Base-by-base conservation (phyloP, 2,797 vertebrate species). In the Sebastes aleutianus region DNA sequence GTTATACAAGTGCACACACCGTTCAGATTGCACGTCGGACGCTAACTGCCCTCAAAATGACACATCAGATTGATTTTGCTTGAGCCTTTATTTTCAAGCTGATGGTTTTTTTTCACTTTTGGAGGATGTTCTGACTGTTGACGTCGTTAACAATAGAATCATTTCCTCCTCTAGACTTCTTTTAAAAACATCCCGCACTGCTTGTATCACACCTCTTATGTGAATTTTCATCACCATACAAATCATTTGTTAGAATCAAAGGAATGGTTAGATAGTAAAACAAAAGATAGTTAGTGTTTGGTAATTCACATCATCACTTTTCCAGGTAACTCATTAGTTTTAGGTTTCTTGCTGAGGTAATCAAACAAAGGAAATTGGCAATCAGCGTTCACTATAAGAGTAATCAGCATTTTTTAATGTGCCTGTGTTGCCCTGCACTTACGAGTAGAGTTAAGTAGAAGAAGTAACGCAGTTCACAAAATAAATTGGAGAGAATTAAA, bases 1-100 rank as follows among this genome's bases (percentile, higher is more conserved):
- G 94, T 93, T 92, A 86, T 90, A 93, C 89, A 92, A 94, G 91
- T 65, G 86, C 89, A 86, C 91, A 90, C 85, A 84, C 65, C 22
- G 78, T 79, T 90, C 86, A 78, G 85, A 90, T 88, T 85, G 86
- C 82, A 88, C 86, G 83, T 82, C 59, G 66, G 82, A 82, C 77
- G 29, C 85, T 84, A 88, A 90, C 89, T 79, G 76, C 69, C 83
- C 79, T 79, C 80, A 88, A 86, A 92, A 85, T 85, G 86, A 88
- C 88, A 86, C 79, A 84, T 85, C 74, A 64, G 69, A 87, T 89
- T 88, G 84, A 88, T 90, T 91, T 85, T 14, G 34, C 57, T 36
- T 16, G 50, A 22, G 50, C 20, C n/a, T 8, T 3, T 16, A 8
- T 43, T 7, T 50, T 72, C 22, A 43, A 56, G 34, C 22, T 50